Conservation (phyloP, 2,113 vertebrate genomes). For the Emberiza fucata region DNA sequence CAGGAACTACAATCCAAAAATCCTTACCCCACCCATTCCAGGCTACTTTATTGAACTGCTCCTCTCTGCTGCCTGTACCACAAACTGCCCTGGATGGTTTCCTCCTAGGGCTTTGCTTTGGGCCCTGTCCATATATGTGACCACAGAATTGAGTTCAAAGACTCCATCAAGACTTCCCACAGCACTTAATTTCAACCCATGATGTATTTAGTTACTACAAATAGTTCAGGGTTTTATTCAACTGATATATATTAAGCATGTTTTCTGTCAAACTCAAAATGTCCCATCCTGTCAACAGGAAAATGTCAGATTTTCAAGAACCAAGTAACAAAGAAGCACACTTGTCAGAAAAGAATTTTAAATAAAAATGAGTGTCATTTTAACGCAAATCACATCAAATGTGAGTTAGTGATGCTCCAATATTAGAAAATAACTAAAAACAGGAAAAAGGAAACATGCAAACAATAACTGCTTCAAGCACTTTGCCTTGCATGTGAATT, state of each 20-base stretch:
- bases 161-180: not conserved
- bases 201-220: not conserved
- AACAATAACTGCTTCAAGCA: slow-evolving; percentile 26
- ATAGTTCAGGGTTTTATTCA: not conserved
- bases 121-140: not conserved
- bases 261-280: not conserved
- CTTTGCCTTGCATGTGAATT: not conserved
- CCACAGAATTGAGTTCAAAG: not conserved
- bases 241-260: not conserved
- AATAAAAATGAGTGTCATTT: not conserved
- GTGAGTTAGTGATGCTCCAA: not conserved
- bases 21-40: not conserved
- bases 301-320: not conserved
- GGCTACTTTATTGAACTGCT: not conserved
- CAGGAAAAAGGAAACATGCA: slow-evolving; percentile 22
- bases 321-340: not conserved
- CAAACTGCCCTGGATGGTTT: not conserved
- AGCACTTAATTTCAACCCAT: not conserved
- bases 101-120: not conserved
- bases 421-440: slow-evolving; percentile 39
- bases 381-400: not conserved
- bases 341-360: not conserved
- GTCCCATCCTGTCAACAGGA: not conserved
- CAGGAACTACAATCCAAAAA: not conserved
- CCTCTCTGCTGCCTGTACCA: not conserved